Conservation (phyloP, 2,888 invertebrate species). For the Calliopum simillimum region DNA sequence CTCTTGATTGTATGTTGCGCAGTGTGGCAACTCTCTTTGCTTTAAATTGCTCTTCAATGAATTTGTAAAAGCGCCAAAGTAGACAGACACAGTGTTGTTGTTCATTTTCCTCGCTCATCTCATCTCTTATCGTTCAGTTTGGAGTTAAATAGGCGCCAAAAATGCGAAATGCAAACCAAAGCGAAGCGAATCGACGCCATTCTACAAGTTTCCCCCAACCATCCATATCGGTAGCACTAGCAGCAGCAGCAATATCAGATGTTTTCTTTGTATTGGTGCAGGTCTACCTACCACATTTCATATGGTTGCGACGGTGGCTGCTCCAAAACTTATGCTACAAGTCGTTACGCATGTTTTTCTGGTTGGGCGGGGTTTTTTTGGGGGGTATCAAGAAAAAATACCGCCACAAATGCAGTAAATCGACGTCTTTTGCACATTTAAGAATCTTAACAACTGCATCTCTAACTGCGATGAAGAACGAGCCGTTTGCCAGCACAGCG, state of each 20-base stretch:
- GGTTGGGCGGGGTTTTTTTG: neutral
- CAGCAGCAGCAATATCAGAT: neutral
- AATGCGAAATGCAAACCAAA: conserved; percentile 12
- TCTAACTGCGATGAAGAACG: neutral
- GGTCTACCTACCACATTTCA: conserved; percentile 23
- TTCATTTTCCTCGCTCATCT: neutral
- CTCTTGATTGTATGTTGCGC: conserved; percentile 9
- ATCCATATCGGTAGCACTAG: neutral
- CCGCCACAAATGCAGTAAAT: conserved; percentile 20
- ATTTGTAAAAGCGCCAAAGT: conserved; percentile 51
- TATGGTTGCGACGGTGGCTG: neutral
- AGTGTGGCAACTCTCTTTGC: conserved; percentile 44
- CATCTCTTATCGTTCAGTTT: too few relatives aligned
- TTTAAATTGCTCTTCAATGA: conserved; percentile 53
- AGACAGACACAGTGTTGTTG: neutral
- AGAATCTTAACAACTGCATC: too few relatives aligned
- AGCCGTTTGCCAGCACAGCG: neutral
- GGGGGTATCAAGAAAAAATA: neutral
- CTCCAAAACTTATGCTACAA: neutral
- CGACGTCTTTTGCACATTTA: neutral
- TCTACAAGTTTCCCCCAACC: neutral
- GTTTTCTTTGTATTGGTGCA: conserved; percentile 12
- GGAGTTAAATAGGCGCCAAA: conserved; percentile 20
- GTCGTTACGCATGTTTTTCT: neutral
- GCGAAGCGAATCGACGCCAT: neutral